A percentile compares a stretch with the other conserved stretches of the same genome.
phyloP scores from a whole-genome alignment of 2,797 vertebrate species.

The Cuculus canorus region DNA sequence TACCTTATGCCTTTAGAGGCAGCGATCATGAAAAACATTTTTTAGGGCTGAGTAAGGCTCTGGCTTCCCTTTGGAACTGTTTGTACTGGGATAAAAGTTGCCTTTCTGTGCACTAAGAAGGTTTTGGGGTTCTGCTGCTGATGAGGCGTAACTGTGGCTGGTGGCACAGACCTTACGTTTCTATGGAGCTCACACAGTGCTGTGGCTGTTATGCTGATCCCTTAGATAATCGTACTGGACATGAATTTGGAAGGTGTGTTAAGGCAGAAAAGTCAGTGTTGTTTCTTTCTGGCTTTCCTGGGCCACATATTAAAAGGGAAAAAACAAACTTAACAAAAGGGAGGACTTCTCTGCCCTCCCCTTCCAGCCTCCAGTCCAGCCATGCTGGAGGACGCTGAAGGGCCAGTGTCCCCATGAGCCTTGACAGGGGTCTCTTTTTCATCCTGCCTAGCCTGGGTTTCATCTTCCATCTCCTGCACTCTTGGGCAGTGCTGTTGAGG shows the following conservation, averaged over 20 bases:
- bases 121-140: background rate
- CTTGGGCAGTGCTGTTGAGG: fast-evolving
- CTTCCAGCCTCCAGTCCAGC: background rate
- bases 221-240: background rate
- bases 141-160: background rate
- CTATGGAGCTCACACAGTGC: background rate
- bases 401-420: fast-evolving
- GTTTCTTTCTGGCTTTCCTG: background rate
- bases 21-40: background rate
- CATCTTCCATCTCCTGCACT: background rate
- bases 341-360: background rate
- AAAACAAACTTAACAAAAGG: background rate
- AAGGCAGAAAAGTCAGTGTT: fast-evolving
- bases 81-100: background rate
- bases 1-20: background rate
- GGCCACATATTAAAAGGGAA: background rate
- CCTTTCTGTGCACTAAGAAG: background rate
- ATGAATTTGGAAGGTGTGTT: background rate
- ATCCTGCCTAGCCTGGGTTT: background rate
- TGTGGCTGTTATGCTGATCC: background rate
- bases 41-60: background rate
- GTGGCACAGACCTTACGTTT: fast-evolving
- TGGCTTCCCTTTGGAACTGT: background rate
- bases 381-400: background rate
- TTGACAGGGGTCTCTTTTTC: background rate